Evolutionary conservation across 2,797 vertebrate species (phyloP).

Genomic region (Platalea minor): DNA sequence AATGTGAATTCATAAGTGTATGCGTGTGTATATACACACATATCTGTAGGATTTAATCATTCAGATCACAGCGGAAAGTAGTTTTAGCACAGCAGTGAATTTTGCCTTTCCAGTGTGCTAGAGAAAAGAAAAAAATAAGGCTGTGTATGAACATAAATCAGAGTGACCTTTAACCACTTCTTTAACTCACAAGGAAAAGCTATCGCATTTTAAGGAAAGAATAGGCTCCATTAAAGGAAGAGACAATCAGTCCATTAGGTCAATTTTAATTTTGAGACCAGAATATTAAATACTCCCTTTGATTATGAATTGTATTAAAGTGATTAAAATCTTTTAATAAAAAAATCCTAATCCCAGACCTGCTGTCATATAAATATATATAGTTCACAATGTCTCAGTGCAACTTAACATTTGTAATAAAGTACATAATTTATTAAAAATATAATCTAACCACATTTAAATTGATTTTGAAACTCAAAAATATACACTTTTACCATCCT

Average conservation of each 20-base stretch:
- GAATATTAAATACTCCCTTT: constrained; percentile 37
- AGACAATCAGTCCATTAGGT: constrained; percentile 6
- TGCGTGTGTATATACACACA: neutral
- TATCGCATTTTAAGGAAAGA: constrained; percentile 15
- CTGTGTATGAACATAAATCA: constrained; percentile 38
- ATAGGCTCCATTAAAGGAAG: neutral
- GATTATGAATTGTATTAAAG: constrained; percentile 37
- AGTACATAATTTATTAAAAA: constrained; percentile 34
- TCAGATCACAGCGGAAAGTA: constrained; percentile 40
- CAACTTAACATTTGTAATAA: constrained; percentile 7
- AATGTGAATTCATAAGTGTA: constrained; percentile 4
- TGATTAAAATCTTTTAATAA: constrained; percentile 50
- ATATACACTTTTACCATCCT: neutral
- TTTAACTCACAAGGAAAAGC: constrained; percentile 28
- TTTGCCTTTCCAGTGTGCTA: constrained; percentile 9
- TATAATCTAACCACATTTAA: neutral
- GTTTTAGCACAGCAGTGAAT: constrained; percentile 56
- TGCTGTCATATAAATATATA: neutral
- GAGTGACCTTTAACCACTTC: constrained; percentile 29
- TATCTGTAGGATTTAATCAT: neutral
- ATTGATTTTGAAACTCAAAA: neutral
- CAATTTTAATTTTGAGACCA: constrained; percentile 45
- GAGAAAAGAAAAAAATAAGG: neutral
- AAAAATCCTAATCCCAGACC: neutral
- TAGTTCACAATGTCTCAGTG: neutral